Conservation (phyloP, 1,140 invertebrate species). For the Arctopsyche grandis region DNA sequence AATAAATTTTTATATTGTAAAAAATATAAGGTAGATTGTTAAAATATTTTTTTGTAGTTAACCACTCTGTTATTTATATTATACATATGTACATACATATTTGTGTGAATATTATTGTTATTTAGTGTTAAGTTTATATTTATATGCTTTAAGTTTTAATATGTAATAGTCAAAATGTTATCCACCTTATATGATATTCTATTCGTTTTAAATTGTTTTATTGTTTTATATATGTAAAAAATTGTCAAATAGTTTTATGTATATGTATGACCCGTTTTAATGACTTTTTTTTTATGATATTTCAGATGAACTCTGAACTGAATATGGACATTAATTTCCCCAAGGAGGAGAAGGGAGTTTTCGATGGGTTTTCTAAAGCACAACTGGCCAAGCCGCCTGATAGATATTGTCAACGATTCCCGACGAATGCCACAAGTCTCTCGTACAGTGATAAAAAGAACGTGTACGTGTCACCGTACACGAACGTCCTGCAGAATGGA, state of each 20-base stretch:
- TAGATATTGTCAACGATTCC: not conserved
- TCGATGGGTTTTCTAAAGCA: not conserved
- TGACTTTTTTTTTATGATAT: not conserved
- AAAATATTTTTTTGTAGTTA: no score
- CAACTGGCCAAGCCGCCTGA: not conserved
- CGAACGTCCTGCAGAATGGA: constrained; percentile 44
- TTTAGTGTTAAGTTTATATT: not conserved
- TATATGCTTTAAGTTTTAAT: not conserved
- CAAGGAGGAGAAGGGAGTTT: not conserved
- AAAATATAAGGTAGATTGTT: no score
- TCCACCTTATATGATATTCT: not conserved
- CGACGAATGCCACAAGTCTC: not conserved
- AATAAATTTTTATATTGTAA: no score
- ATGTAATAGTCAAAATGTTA: not conserved
- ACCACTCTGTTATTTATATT: no score
- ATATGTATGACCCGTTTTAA: not conserved
- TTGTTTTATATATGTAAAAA: not conserved
- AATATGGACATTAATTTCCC: not conserved
- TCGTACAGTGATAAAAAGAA: not conserved
- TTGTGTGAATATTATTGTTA: no score
- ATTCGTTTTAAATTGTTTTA: not conserved
- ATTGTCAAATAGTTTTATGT: no score
- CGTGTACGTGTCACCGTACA: constrained; percentile 28
- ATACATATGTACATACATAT: no score
- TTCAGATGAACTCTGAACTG: not conserved